Evolutionary conservation across 1,140 invertebrate species (phyloP), one percentile per base, ranked within the genome.

Genomic region (Sminthurides bifidus): DNA sequence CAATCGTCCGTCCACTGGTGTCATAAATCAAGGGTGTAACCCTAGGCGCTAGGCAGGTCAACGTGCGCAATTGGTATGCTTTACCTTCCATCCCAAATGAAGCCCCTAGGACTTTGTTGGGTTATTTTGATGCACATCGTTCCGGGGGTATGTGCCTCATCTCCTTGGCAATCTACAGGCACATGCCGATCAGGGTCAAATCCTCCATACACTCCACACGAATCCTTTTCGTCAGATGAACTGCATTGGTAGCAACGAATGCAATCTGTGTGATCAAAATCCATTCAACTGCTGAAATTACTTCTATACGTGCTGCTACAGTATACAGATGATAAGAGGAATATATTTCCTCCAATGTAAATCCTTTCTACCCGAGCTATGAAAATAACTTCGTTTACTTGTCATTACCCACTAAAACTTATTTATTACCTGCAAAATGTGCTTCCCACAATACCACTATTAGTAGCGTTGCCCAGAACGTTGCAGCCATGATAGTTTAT

Each of bases 61-160:
- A 24, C 17, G 38, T 15, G 17, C 23, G 31, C 40, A 31, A 24
- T 52, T 43, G 29, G 14, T 41, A 60, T 33, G 14, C 43, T 4
- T 37, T 30, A 60, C 63, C 63, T 61, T 41, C 63, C 63, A 51
- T 65, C 63, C 63, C 89, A 93, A 67, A 93, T 89, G 68, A 92
- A 92, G 65, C 89, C 88, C 69, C 81, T 79, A 0, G 88, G 88
- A 43, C 88, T 81, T 70, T 94, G 89, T 65, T 90, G 84, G 0
- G 84, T 83, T 15, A 87, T 74, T 74, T 92, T 92, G 70, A 91
- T 87, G 71, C 89, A 94, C 71, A 94, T 92, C 5, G 87, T 87
- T n/a, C 89, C 89, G 48, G 87, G 87, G 70, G 86, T 88, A 44
- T 84, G 77, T 52, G 86, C 87, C 68, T 92, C 88, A 66, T 91